Percentiles rank a stretch among this genome's conserved stretches.
Evolutionary conservation across 2,113 vertebrate genomes (phyloP).

Genomic region (Tor tambroides): DNA sequence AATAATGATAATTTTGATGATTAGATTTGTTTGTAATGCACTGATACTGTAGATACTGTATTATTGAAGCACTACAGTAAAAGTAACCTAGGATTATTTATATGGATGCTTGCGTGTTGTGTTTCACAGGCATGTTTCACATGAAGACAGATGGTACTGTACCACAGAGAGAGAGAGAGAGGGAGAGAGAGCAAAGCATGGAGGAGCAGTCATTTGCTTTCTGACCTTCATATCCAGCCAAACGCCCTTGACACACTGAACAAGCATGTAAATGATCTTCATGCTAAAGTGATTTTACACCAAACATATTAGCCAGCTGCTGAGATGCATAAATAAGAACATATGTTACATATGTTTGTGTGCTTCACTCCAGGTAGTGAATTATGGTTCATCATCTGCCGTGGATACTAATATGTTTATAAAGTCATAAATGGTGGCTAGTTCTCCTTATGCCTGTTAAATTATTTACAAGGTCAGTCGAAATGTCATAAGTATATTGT

Average conservation of each 20-base stretch:
- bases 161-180: conserved; percentile 27
- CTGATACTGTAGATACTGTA: neutral
- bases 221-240: conserved; percentile 40
- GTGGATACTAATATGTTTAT: neutral
- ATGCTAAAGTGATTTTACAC: neutral
- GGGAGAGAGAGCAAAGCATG: neutral
- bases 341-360: conserved; percentile 21
- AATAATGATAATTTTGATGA: neutral
- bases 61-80: neutral
- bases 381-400: neutral
- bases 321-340: neutral
- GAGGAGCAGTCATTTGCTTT: neutral
- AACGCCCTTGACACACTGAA: conserved; percentile 30
- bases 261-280: conserved; percentile 16
- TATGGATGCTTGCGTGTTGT: conserved; percentile 44
- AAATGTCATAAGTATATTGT: conserved; percentile 4
- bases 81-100: neutral
- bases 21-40: neutral
- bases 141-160: conserved; percentile 49
- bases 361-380: neutral
- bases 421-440: neutral
- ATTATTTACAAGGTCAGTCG: conserved; percentile 8
- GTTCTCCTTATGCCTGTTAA: neutral
- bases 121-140: conserved; percentile 47
- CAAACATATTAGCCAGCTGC: neutral